A percentile compares a stretch with the other conserved stretches of the same genome.
phyloP scores from a whole-genome alignment of 1,140 invertebrate species.

The Musca domestica region DNA sequence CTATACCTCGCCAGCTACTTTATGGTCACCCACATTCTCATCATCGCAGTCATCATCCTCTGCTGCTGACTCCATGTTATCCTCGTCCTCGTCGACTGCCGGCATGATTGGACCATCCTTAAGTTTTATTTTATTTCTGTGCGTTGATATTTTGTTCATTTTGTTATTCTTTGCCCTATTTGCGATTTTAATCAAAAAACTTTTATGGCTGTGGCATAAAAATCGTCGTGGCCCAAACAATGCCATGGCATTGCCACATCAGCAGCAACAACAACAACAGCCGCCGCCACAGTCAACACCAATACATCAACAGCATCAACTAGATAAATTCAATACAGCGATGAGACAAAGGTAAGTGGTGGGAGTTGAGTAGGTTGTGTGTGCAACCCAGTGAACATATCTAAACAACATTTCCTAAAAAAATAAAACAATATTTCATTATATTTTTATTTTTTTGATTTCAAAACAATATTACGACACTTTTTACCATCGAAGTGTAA shows the following conservation, averaged over 20 bases:
- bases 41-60: slow-evolving; percentile 25
- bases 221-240: slow-evolving; percentile 39
- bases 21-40: slow-evolving; percentile 23
- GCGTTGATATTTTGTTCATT: slow-evolving; percentile 51
- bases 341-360: slow-evolving; percentile 45
- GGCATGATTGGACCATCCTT: slow-evolving; percentile 34
- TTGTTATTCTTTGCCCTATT: slow-evolving; percentile 50
- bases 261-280: background rate
- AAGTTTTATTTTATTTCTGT: slow-evolving; percentile 50
- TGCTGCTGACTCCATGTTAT: background rate
- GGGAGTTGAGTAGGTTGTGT: background rate
- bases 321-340: slow-evolving; percentile 52
- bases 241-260: background rate
- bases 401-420: too few relatives aligned
- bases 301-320: slow-evolving; percentile 41
- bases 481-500: too few relatives aligned
- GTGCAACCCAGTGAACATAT: background rate
- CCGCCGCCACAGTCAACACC: background rate
- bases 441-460: too few relatives aligned
- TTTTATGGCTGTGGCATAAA: slow-evolving; percentile 53
- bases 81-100: background rate
- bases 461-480: too few relatives aligned
- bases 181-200: slow-evolving; percentile 56
- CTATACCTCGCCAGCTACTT: background rate
- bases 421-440: too few relatives aligned